Base-by-base conservation (phyloP, 2,113 vertebrate genomes). In the Notarius quadriscutis region DNA sequence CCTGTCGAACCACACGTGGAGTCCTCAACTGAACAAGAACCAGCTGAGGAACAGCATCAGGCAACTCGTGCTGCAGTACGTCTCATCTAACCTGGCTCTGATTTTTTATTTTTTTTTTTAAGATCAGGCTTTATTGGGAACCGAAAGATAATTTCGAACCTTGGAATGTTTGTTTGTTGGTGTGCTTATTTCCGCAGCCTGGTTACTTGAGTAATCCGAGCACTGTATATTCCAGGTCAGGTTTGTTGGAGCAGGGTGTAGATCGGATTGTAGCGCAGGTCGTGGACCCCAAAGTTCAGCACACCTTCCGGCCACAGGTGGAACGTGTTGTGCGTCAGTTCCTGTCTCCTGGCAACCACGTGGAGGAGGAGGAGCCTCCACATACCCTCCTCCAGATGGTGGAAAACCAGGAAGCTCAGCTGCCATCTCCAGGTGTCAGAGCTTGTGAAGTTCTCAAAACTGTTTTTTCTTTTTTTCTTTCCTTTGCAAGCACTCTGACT, bases 251-350 rank as follows among this genome's bases (percentile, higher is more conserved):
- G 93, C 98, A 98, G 90, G 98, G 99, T 81, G 99, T 99, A 87
- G 99, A 99, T 93, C 95, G 99, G 91, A 99, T 99, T 63, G 98
- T 99, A 91, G 97, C 98, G 91, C 99, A 99, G 94, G 98, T 99
- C 90, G 99, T 99, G 86, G 98, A 99, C 92, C 98, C 98, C 91
- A 99, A 99, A 94, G 95, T 99, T 93, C 98, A 99, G 92, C 98
- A 99, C 85, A 97, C 96, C 1, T 99, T 99, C 92, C 96, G 97
- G 91, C 99, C 99, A 71, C 98, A 99, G 92, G 98, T 99, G 89
- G 99, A 99, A 92, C 97, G 97, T 88, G 97, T 98, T 41, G 99
- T 99, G 82, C 96, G 97, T 53, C 97, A 97, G 81, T 99, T 99
- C 94, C 93, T 99, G 93, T 98, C 97, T 41, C 97, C 97, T 0